phyloP scores from a whole-genome alignment of 53 echinoderm and acorn worm species.

The Pentamera pediparva region DNA sequence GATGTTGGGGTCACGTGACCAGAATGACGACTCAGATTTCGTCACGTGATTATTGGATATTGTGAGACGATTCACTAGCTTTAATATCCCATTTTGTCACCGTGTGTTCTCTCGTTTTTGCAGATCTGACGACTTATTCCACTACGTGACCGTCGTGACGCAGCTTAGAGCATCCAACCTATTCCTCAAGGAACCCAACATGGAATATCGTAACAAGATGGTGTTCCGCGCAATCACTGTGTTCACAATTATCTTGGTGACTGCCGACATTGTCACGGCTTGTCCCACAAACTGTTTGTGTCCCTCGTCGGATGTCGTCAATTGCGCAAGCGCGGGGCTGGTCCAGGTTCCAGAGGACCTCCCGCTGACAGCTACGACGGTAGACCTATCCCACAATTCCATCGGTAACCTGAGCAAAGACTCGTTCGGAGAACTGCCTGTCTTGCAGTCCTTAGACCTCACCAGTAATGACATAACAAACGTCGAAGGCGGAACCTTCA shows the following conservation, averaged over 20 bases:
- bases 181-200: no score
- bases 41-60: no score
- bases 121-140: no score
- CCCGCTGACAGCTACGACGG: not conserved
- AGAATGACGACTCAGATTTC: no score
- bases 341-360: not conserved
- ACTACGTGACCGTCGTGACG: no score
- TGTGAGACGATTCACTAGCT: no score
- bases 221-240: no score
- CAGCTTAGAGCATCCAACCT: no score
- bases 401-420: not conserved
- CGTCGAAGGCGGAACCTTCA: not conserved
- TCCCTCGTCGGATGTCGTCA: not conserved
- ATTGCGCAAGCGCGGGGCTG: not conserved
- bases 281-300: constrained; percentile 11
- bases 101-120: no score
- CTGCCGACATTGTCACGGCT: not conserved
- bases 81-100: no score
- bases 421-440: not conserved
- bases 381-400: constrained; percentile 12
- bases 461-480: not conserved
- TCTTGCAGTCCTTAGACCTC: not conserved
- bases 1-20: no score
- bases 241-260: constrained; percentile 1
- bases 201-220: no score